A percentile compares a stretch with the other conserved stretches of the same genome.
These are phyloP conservation scores for Periophthalmus modestus DNA, from an alignment of 2,113 vertebrate species.

Conservation along the genomic window DNA sequence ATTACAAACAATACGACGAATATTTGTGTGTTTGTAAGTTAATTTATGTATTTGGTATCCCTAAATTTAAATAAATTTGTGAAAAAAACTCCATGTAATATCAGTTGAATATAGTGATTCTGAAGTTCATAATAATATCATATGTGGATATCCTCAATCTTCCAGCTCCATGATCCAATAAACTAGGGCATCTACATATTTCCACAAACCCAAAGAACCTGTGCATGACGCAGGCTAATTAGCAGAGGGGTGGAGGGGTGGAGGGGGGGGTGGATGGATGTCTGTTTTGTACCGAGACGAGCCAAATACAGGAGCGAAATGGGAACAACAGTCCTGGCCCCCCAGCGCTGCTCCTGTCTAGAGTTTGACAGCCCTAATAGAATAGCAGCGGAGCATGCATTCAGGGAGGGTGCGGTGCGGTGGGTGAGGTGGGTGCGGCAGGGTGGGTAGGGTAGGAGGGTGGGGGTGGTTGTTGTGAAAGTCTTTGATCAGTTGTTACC, in stretches of 20 bases:
- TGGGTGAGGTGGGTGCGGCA: constrained; percentile 37
- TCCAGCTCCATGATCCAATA: neutral
- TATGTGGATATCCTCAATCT: neutral
- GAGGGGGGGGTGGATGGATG: constrained; percentile 11
- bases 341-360: neutral
- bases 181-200: neutral
- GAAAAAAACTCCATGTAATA: too few relatives aligned
- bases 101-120: too few relatives aligned
- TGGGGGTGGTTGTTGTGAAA: constrained; percentile 37
- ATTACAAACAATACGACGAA: too few relatives aligned
- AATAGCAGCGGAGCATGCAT: constrained; percentile 57
- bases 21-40: too few relatives aligned
- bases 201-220: neutral
- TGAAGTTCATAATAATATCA: neutral
- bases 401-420: constrained; percentile 33
- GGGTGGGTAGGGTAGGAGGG: constrained; percentile 40
- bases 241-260: constrained; percentile 37
- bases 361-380: constrained; percentile 52
- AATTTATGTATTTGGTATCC: too few relatives aligned
- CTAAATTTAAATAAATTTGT: too few relatives aligned
- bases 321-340: constrained; percentile 20
- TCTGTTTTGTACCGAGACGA: constrained; percentile 47
- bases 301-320: constrained; percentile 32
- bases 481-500: constrained; percentile 70
- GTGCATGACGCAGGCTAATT: constrained; percentile 55